Conservation (phyloP, 2,113 vertebrate species). For the Zingel zingel region DNA sequence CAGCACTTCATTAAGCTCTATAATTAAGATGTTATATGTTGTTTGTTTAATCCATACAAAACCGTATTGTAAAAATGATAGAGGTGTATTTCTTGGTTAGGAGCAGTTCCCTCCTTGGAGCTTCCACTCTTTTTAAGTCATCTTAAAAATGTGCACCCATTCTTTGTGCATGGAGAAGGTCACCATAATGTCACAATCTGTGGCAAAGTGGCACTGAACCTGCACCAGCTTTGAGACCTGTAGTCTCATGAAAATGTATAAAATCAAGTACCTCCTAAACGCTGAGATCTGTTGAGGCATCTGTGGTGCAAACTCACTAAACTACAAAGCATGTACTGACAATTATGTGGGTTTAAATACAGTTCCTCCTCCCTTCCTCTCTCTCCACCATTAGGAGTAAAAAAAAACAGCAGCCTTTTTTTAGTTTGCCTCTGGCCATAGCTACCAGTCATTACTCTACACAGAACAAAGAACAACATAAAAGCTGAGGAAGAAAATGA, state of each 20-base stretch:
- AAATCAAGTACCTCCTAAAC: neutral
- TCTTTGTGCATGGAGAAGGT: neutral
- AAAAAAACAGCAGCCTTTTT: constrained; percentile 29
- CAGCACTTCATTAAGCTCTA: neutral
- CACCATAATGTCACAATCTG: too few relatives aligned
- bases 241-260: neutral
- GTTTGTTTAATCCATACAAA: neutral
- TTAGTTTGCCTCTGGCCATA: constrained; percentile 55
- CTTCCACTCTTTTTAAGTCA: neutral
- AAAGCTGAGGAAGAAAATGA: constrained; percentile 52
- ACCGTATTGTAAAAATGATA: neutral
- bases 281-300: neutral
- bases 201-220: neutral
- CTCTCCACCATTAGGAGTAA: constrained; percentile 42
- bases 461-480: constrained; percentile 49
- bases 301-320: constrained; percentile 27
- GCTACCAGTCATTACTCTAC: constrained; percentile 51
- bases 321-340: constrained; percentile 42
- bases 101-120: too few relatives aligned
- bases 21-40: neutral
- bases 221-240: neutral
- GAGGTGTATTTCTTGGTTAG: too few relatives aligned
- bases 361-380: constrained; percentile 53
- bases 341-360: constrained; percentile 45
- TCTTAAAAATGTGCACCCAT: neutral